Base-by-base conservation (phyloP, 2,888 invertebrate species). In the Rhyacophila evoluta region DNA sequence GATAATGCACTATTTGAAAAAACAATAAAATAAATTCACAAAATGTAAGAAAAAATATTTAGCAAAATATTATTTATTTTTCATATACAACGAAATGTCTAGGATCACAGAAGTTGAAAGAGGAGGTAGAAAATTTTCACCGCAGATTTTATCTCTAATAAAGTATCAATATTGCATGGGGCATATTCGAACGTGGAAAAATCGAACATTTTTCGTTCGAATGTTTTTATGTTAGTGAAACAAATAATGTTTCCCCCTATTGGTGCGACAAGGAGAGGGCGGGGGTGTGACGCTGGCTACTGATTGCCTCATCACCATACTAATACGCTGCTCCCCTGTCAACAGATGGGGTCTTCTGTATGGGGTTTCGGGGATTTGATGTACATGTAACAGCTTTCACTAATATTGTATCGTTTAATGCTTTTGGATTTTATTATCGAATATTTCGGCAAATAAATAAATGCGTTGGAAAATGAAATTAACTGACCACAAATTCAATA, bases 281-380 rank as follows among this genome's bases (percentile, higher is more conserved):
- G n/a, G n/a, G n/a, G 85, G 55, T 8, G 6, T 55, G 55, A 55
- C 12, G 55, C 84, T 86, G 73, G 75, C 86, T 87, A 86, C 85
- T 85, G 87, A 89, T 89, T 89, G 88, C 87, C 89, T 89, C 89
- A 89, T 89, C 89, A 89, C 87, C 89, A 89, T 89, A 89, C 89
- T 89, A 89, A 89, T 89, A 33, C 6, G 89, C 84, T 86, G 84
- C 39, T 70, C 80, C 79, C 84, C 85, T 85, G 80, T 75, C 81
- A 77, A 81, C 82, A 81, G 74, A 82, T 82, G 82, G 78, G 81
- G 55, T 75, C 77, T 29, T 19, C 74, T 29, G 41, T 28, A 33
- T 1, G 33, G 33, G 28, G 0, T 2, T 6, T 15, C 11, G 69
- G 28, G 28, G 33, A 29, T 29, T n/a, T 0, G 69, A 8, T 15